These are phyloP conservation scores for Centropus unirufus DNA, from an alignment of 2,113 vertebrate species.

Conservation along the genomic window DNA sequence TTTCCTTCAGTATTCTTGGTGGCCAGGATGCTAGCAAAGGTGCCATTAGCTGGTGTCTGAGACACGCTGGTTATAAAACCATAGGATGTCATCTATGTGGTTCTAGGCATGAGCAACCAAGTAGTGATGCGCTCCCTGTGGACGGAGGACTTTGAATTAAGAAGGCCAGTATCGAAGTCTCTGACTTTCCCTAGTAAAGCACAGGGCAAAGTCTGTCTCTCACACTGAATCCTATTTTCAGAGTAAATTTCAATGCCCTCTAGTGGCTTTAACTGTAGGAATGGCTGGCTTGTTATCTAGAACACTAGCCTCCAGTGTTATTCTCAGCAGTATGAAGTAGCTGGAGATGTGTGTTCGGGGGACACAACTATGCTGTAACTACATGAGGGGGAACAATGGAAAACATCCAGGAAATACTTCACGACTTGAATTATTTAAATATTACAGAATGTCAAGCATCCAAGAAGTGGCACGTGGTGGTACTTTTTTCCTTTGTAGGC, in stretches of 20 bases:
- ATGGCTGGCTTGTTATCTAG: background rate
- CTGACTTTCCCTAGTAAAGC: rapidly evolving
- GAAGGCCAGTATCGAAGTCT: background rate
- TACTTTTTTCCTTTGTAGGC: background rate
- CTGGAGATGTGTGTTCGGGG: background rate
- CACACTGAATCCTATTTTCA: rapidly evolving
- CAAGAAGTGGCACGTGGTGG: background rate
- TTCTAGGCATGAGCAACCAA: background rate
- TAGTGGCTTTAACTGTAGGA: background rate
- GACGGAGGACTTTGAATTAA: background rate
- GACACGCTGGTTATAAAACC: background rate
- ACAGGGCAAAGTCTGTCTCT: background rate
- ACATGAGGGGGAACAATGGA: background rate
- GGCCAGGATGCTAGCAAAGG: no score
- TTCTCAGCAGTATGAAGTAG: background rate
- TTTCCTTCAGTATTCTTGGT: no score
- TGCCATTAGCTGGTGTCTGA: no score
- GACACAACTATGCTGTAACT: background rate
- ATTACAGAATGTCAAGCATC: background rate
- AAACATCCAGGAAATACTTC: background rate
- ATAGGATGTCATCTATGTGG: background rate
- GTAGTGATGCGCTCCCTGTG: background rate
- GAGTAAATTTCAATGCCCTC: conserved; percentile 21
- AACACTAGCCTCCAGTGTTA: rapidly evolving
- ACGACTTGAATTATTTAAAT: background rate